These are phyloP conservation scores for Pseudorasbora parva DNA, from an alignment of 2,113 vertebrate species.

Conservation along the genomic window DNA sequence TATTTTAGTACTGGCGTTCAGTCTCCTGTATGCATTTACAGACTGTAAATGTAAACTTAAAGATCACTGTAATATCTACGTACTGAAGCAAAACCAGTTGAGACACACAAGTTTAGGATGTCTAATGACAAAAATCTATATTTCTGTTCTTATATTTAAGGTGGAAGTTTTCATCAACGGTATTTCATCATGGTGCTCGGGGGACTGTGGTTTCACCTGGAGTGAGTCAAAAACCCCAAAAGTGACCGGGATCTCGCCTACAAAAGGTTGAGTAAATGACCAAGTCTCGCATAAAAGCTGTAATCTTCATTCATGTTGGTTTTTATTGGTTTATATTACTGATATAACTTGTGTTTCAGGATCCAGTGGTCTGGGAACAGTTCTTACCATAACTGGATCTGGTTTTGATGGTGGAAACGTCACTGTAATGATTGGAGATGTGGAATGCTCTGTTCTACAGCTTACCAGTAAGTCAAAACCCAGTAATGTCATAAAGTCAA, in stretches of 20 bases:
- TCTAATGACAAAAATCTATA: neutral
- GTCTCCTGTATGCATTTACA: no score
- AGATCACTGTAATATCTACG: neutral
- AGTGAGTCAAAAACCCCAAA: conserved; percentile 70
- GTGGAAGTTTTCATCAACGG: conserved; percentile 82
- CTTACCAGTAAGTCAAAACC: conserved; percentile 67
- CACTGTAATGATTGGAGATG: conserved; percentile 72
- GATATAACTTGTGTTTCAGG: conserved; percentile 62
- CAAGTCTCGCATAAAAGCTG: neutral
- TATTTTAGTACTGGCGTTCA: no score
- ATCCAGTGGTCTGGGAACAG: conserved; percentile 72
- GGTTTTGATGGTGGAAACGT: conserved; percentile 69
- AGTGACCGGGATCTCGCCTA: conserved; percentile 72
- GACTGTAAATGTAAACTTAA: no score
- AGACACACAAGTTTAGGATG: neutral
- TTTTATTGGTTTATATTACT: neutral
- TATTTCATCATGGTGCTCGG: conserved; percentile 80
- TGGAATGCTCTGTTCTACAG: conserved; percentile 72
- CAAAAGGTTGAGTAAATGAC: conserved; percentile 70
- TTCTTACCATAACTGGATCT: conserved; percentile 78
- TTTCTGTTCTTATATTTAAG: conserved; percentile 59
- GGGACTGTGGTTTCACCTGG: conserved; percentile 81
- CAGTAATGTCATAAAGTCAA: neutral
- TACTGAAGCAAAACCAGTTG: neutral
- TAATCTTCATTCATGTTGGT: neutral